A percentile compares a stretch with the other conserved stretches of the same genome.
phyloP scores from a whole-genome alignment of 2,888 invertebrate species.

The Carterocephalus palaemon region DNA sequence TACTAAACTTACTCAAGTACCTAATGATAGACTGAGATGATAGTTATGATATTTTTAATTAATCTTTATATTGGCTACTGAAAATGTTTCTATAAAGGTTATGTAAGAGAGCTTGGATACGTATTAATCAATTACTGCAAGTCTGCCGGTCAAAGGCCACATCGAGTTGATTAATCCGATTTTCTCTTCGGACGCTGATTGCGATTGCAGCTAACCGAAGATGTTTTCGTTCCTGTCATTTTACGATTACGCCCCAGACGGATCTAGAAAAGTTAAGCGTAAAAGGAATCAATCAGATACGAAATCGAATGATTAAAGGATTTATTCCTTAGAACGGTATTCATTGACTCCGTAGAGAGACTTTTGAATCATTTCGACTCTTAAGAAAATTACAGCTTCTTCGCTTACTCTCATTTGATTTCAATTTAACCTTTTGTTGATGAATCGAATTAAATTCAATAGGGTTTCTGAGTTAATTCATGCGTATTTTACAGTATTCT shows the following conservation, averaged over 20 bases:
- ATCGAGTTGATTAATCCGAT: slow-evolving; percentile 66
- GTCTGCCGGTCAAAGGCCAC: slow-evolving; percentile 60
- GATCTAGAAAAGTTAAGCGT: slow-evolving; percentile 10
- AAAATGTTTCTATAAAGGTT: slow-evolving; percentile 32
- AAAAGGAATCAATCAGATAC: slow-evolving; percentile 17
- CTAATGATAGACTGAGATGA: slow-evolving; percentile 10
- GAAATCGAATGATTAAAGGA: slow-evolving; percentile 22
- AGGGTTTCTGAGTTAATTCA: neutral
- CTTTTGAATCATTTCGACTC: slow-evolving; percentile 3
- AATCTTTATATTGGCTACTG: slow-evolving; percentile 25
- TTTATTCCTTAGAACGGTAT: slow-evolving; percentile 8
- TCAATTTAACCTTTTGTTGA: neutral
- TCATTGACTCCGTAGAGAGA: slow-evolving; percentile 5
- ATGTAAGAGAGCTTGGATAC: slow-evolving; percentile 33
- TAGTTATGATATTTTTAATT: slow-evolving; percentile 22
- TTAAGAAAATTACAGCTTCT: neutral
- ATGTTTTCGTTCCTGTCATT: slow-evolving; percentile 42
- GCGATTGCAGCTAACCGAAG: slow-evolving; percentile 50
- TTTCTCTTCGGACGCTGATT: slow-evolving; percentile 65
- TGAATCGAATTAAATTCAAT: neutral
- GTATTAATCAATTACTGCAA: slow-evolving; percentile 56
- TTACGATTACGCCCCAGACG: slow-evolving; percentile 24
- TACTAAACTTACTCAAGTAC: too few relatives aligned
- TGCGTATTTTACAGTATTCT: too few relatives aligned
- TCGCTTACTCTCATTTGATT: neutral